Conservation (phyloP, 2,797 vertebrate genomes). For the Mormyrus proboscirostris region DNA sequence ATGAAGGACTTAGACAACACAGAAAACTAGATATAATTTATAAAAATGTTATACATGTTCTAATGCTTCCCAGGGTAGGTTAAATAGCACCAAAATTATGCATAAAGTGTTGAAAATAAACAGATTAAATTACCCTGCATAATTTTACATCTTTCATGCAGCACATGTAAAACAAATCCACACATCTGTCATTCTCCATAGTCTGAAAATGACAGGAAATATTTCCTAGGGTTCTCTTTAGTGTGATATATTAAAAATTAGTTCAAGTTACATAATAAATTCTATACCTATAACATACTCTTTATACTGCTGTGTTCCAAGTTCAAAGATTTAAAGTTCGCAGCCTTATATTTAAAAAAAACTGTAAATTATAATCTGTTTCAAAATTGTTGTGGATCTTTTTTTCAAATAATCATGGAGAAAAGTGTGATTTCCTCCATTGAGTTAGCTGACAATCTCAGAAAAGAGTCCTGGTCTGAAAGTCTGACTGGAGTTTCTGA, state of each 20-base stretch:
- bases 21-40: not conserved
- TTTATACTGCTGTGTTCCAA: not conserved
- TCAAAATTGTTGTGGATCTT: not conserved
- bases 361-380: not conserved
- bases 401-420: not conserved
- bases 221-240: not conserved
- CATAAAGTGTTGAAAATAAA: not conserved
- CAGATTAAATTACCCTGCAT: not conserved
- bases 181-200: not conserved
- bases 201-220: not conserved
- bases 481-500: not conserved
- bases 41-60: not conserved
- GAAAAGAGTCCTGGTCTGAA: not conserved
- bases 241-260: not conserved
- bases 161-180: not conserved
- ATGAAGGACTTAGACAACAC: not conserved
- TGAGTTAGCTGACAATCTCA: not conserved
- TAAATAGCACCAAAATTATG: conserved; percentile 9
- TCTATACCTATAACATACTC: not conserved
- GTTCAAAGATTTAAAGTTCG: not conserved
- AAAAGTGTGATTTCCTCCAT: not conserved
- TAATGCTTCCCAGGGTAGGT: not conserved
- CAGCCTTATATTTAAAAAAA: not conserved
- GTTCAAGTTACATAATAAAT: not conserved
- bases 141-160: conserved; percentile 11